phyloP scores from a whole-genome alignment of 2,888 invertebrate species.

The Spatulosminthurus flaviceps region DNA sequence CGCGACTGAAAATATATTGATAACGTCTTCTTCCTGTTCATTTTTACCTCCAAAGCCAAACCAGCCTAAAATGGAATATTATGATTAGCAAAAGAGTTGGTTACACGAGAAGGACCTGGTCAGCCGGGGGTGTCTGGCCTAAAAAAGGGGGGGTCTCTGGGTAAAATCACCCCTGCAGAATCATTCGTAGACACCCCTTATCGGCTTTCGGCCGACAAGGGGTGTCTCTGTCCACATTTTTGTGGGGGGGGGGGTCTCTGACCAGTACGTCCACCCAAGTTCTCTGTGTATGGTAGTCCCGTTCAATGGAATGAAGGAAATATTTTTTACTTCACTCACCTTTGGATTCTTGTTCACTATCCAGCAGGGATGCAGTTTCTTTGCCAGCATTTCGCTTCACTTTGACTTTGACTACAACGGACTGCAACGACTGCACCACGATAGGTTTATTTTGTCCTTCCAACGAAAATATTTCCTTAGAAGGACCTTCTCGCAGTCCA shows the following conservation, averaged over 20 bases:
- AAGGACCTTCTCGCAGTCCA: conserved; percentile 88
- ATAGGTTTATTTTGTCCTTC: conserved; percentile 71
- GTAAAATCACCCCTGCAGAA: too few relatives aligned
- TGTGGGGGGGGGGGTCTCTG: too few relatives aligned
- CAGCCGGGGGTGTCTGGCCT: too few relatives aligned
- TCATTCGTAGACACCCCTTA: too few relatives aligned
- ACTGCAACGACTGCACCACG: conserved; percentile 82
- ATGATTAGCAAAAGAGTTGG: too few relatives aligned
- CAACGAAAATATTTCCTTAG: conserved; percentile 94
- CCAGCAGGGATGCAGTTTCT: conserved; percentile 83
- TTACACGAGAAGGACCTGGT: too few relatives aligned
- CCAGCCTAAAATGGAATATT: too few relatives aligned
- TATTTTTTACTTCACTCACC: conserved; percentile 41
- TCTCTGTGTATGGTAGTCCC: too few relatives aligned
- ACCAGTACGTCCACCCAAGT: too few relatives aligned
- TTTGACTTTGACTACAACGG: conserved; percentile 89
- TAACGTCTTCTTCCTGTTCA: conserved; percentile 76
- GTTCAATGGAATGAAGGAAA: background rate
- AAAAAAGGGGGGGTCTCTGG: too few relatives aligned
- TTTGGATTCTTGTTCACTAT: conserved; percentile 73
- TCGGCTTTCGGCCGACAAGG: too few relatives aligned
- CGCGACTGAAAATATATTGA: conserved; percentile 98
- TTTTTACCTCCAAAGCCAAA: conserved; percentile 66
- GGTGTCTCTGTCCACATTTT: too few relatives aligned
- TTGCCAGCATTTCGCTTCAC: conserved; percentile 92